Evolutionary conservation across 2,888 invertebrate species (phyloP).

Genomic region (Urechis unicinctus): DNA sequence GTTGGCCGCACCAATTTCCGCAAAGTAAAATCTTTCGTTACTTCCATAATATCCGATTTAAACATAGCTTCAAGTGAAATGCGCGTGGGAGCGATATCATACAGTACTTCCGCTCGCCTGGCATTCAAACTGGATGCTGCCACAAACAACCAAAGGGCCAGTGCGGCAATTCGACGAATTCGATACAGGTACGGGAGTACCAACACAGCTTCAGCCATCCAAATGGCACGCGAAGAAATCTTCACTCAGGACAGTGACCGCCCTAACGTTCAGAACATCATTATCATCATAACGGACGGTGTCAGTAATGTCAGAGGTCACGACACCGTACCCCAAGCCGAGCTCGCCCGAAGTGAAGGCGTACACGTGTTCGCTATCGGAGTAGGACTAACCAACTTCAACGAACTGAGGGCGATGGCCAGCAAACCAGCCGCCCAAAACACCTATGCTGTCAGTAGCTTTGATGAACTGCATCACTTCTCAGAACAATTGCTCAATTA

Average conservation of each 20-base stretch:
- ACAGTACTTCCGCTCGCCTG: too few relatives aligned
- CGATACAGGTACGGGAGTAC: slow-evolving; percentile 15
- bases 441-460: slow-evolving; percentile 1
- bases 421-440: slow-evolving; percentile 22
- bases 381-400: slow-evolving; percentile 16
- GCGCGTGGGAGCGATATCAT: too few relatives aligned
- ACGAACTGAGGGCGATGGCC: slow-evolving; percentile 32
- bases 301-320: slow-evolving; percentile 12
- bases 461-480: slow-evolving; percentile 7
- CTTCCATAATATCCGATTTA: too few relatives aligned
- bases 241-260: slow-evolving; percentile 11
- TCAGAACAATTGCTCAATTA: background rate
- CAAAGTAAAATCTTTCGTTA: slow-evolving; percentile 15
- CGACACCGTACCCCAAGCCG: slow-evolving; percentile 14
- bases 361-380: slow-evolving; percentile 15
- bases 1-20: slow-evolving; percentile 18
- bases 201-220: slow-evolving; percentile 14
- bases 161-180: slow-evolving; percentile 5
- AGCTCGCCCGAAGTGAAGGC: slow-evolving; percentile 7
- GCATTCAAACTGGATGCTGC: too few relatives aligned
- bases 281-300: slow-evolving; percentile 19
- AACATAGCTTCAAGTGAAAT: too few relatives aligned
- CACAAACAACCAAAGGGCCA: too few relatives aligned
- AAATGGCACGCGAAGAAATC: slow-evolving; percentile 9
- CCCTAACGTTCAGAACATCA: slow-evolving; percentile 13